These are phyloP conservation scores for Chrosomus eos DNA, from an alignment of 2,797 vertebrate species.

Conservation along the genomic window DNA sequence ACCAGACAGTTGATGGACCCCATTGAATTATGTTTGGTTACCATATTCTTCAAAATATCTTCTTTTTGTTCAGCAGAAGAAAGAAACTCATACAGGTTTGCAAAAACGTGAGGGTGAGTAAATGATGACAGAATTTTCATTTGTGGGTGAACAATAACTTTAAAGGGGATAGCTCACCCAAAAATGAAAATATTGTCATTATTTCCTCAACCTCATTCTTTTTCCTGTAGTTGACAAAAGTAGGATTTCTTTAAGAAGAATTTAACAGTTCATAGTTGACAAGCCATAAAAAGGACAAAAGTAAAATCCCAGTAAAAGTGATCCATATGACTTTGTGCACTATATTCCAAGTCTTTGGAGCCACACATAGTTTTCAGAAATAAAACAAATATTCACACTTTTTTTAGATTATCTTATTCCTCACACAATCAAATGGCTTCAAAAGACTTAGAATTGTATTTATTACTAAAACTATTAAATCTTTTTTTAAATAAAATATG, in stretches of 20 bases:
- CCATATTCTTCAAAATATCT: neutral
- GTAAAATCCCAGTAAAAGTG: neutral
- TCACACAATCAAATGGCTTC: neutral
- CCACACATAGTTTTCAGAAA: neutral
- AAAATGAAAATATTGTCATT: no score
- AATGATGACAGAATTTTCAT: neutral
- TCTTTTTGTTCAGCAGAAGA: neutral
- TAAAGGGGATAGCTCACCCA: no score
- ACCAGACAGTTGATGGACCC: neutral
- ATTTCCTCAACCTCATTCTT: neutral
- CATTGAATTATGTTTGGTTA: neutral
- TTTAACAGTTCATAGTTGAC: neutral
- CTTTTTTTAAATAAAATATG: neutral
- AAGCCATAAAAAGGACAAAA: neutral
- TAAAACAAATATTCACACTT: neutral
- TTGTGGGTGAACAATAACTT: no score
- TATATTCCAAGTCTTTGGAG: neutral
- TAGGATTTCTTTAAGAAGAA: neutral
- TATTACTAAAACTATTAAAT: neutral
- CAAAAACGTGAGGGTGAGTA: neutral
- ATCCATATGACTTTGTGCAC: neutral
- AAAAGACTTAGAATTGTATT: neutral
- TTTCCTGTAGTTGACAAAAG: neutral
- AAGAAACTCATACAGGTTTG: neutral
- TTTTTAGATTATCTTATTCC: neutral